Evolutionary conservation across 2,888 invertebrate species (phyloP).

Genomic region (Ichneumoninae sp.): DNA sequence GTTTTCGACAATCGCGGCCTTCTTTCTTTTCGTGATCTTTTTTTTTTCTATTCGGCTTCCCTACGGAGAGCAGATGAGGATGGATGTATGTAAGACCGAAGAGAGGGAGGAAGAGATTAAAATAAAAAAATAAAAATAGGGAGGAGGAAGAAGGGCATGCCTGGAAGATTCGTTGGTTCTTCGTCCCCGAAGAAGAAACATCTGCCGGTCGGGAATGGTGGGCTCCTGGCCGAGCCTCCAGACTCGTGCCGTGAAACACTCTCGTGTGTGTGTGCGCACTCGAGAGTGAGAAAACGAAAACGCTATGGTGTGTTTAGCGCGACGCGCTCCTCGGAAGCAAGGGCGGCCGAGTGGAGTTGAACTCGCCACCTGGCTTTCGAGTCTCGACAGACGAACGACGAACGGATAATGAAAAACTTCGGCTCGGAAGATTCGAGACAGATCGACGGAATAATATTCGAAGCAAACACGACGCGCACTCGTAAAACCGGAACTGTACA

Average conservation of each 20-base stretch:
- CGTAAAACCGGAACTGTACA: neutral
- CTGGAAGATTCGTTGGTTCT: conserved; percentile 51
- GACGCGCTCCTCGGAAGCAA: conserved; percentile 8
- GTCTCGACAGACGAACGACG: conserved; percentile 13
- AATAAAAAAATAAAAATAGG: conserved; percentile 43
- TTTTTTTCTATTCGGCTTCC: conserved; percentile 35
- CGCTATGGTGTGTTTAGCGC: conserved; percentile 13
- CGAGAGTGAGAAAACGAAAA: conserved; percentile 3
- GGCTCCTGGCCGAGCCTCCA: conserved; percentile 43
- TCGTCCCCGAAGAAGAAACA: conserved; percentile 66
- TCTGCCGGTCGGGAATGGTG: conserved; percentile 65
- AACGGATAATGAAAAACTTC: conserved; percentile 22
- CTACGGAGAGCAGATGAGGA: conserved; percentile 63
- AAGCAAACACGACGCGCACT: neutral
- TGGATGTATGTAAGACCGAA: conserved; percentile 31
- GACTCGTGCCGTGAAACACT: conserved; percentile 68
- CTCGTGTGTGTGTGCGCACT: conserved; percentile 28
- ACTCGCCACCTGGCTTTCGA: conserved; percentile 38
- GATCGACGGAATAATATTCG: conserved; percentile 4
- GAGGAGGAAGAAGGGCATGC: conserved; percentile 28
- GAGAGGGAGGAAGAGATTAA: conserved; percentile 20
- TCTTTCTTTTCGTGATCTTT: conserved; percentile 53
- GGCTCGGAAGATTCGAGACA: conserved; percentile 12
- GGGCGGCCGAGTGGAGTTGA: conserved; percentile 19
- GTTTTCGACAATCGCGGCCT: conserved; percentile 54